phyloP scores from a whole-genome alignment of 2,113 vertebrate genomes.

The Phyllopteryx taeniolatus region DNA sequence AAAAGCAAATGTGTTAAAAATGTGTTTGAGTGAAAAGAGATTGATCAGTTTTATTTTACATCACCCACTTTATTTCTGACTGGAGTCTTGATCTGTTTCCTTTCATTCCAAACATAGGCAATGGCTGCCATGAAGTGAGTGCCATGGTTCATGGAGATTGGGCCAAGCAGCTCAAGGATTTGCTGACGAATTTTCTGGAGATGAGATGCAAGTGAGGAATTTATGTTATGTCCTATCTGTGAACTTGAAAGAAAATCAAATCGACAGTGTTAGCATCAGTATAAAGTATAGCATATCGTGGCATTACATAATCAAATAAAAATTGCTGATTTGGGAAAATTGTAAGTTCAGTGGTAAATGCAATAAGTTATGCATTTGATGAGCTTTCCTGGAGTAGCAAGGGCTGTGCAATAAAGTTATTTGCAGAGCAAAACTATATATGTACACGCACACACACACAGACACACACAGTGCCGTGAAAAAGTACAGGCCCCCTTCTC shows the following conservation, averaged over 20 bases:
- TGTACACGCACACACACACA: no score
- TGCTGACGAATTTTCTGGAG: constrained; percentile 94
- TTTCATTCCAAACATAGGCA: constrained; percentile 97
- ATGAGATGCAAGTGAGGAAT: neutral
- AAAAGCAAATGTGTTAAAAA: neutral
- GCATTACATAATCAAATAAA: neutral
- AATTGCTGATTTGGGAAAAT: neutral
- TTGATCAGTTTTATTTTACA: neutral
- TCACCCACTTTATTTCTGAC: constrained; percentile 84
- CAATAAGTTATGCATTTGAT: neutral
- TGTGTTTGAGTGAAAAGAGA: neutral
- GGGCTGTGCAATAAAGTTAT: neutral
- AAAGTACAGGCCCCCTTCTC: no score
- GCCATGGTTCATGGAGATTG: constrained; percentile 98
- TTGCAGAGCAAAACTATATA: no score
- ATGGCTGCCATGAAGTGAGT: constrained; percentile 98
- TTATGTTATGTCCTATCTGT: neutral
- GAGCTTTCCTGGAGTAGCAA: neutral
- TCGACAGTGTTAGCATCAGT: neutral
- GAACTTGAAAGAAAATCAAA: neutral
- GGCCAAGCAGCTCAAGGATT: constrained; percentile 92
- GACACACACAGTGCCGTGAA: no score
- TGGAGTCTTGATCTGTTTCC: constrained; percentile 81
- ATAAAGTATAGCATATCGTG: neutral
- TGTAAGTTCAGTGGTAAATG: neutral